Evolutionary conservation across 2,113 vertebrate genomes (phyloP), one percentile per base, ranked within the genome.

Genomic region (Pangasianodon gigas): DNA sequence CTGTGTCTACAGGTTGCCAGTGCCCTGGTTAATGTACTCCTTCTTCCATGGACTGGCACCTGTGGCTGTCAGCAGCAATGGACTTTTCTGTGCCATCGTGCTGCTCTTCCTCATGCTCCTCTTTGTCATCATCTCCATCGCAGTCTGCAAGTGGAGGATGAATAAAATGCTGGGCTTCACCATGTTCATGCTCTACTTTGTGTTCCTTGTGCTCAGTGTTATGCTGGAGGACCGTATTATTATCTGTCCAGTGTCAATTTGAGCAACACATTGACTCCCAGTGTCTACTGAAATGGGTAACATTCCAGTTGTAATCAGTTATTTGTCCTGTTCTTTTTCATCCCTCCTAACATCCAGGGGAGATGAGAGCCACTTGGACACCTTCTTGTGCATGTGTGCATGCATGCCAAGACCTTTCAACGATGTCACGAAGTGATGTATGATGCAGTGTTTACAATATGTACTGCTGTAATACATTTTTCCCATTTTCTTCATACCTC

Each of bases 41-140:
- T 8, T 92, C 26, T 80, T 95, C 92, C 96, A 98, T 0, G 94
- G 93, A 0, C 91, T 99, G 24, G 94, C 94, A 60, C 96, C 98
- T 0, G 97, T 99, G 52, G 92, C 96, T 0, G 98, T 99, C 94
- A 99, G 98, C 94, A 99, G 98, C 94, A 99, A 99, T 0, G 98
- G 98, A 54, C 95, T 99, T 92, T 99, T 99, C 84, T 99, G 98
- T 89, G 98, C 98, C 74, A 99, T 98, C 2, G 98, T 99, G 89
- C 94, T 99, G 92, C 98, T 99, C 85, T 98, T 99, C 75, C 96
- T 99, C 93, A 99, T 99, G 98, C 97, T 99, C 51, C 95, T 99
- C 26, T 99, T 99, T 87, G 98, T 99, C 91, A 99, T 97, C 92
- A 94, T 97, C 91, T 98, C 98, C 9, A 99, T 99, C 0, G 98